A percentile compares a stretch with the other conserved stretches of the same genome.
These are phyloP conservation scores for Acipenser ruthenus DNA, from an alignment of 2,797 vertebrate species.

Conservation along the genomic window DNA sequence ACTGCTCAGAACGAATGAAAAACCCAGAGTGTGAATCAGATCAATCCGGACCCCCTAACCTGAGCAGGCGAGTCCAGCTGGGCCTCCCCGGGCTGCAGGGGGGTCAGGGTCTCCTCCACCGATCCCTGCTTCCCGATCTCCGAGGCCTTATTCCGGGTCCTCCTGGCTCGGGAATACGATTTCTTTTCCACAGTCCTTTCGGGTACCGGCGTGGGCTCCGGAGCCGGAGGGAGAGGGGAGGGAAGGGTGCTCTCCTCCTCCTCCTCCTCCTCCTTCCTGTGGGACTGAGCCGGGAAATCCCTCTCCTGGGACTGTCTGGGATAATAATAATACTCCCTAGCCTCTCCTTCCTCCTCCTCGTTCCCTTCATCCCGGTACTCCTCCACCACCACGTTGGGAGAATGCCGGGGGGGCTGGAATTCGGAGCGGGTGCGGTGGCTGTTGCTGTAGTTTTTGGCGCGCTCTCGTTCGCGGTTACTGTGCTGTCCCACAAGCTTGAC, in stretches of 20 bases:
- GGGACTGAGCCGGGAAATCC: constrained; percentile 5
- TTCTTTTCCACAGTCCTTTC: constrained; percentile 87
- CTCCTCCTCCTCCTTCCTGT: no score
- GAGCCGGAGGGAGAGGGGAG: constrained; percentile 28
- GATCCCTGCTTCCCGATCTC: constrained; percentile 75
- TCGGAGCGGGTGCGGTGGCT: constrained; percentile 29
- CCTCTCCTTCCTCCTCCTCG: constrained; percentile 33
- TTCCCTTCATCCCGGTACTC: constrained; percentile 22
- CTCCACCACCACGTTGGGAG: constrained; percentile 29
- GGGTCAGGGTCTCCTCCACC: constrained; percentile 56
- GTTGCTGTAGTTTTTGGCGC: no score
- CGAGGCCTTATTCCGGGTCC: constrained; percentile 77
- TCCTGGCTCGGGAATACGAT: constrained; percentile 83
- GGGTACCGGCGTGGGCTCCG: constrained; percentile 26
- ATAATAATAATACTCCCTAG: no score
- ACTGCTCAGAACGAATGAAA: no score
- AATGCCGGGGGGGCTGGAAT: constrained; percentile 23
- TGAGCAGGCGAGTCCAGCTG: constrained; percentile 7
- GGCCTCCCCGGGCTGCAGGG: constrained; percentile 28
- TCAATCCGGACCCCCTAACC: background rate
- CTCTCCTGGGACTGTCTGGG: constrained; percentile 21
- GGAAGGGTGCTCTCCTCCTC: no score
- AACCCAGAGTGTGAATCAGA: no score
- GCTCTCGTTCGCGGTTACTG: constrained; percentile 18
- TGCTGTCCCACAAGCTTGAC: constrained; percentile 7